Conservation (phyloP, 2,888 invertebrate species). For the Brassicogethes aeneus region DNA sequence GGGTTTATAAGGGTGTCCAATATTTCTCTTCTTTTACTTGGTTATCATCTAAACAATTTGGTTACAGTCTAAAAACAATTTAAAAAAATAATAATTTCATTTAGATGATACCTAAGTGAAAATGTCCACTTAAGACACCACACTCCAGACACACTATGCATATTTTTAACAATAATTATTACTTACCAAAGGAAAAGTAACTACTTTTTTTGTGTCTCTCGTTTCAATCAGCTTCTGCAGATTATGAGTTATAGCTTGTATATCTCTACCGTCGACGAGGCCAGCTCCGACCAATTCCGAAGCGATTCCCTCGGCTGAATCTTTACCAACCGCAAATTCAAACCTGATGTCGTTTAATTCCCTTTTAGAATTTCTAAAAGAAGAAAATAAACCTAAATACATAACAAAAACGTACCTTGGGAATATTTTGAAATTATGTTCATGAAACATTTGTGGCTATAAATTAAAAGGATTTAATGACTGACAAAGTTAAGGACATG, state of each 20-base stretch:
- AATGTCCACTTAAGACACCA: too few relatives aligned
- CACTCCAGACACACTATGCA: too few relatives aligned
- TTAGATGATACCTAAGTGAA: too few relatives aligned
- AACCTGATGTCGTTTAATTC: constrained; percentile 97
- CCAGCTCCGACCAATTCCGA: constrained; percentile 91
- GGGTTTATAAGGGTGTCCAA: too few relatives aligned
- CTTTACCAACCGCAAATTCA: constrained; percentile 86
- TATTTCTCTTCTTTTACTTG: too few relatives aligned
- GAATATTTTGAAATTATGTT: too few relatives aligned
- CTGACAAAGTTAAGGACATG: too few relatives aligned
- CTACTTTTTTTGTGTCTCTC: constrained; percentile 55
- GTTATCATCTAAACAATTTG: too few relatives aligned
- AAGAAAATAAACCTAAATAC: constrained; percentile 18
- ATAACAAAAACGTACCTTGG: too few relatives aligned
- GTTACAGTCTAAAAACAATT: too few relatives aligned
- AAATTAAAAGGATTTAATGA: neutral
- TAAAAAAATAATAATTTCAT: too few relatives aligned
- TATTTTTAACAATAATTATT: too few relatives aligned
- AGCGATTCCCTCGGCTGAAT: constrained; percentile 88
- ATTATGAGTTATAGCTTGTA: constrained; percentile 85
- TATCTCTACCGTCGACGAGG: constrained; percentile 84
- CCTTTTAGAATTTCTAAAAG: constrained; percentile 67
- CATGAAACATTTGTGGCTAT: neutral
- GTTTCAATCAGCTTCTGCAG: constrained; percentile 83
- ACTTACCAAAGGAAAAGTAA: constrained; percentile 81